Percentiles rank a stretch among this genome's conserved stretches.
These are phyloP conservation scores for Meteorus cinctellus DNA, from an alignment of 2,888 invertebrate species.

Conservation along the genomic window DNA sequence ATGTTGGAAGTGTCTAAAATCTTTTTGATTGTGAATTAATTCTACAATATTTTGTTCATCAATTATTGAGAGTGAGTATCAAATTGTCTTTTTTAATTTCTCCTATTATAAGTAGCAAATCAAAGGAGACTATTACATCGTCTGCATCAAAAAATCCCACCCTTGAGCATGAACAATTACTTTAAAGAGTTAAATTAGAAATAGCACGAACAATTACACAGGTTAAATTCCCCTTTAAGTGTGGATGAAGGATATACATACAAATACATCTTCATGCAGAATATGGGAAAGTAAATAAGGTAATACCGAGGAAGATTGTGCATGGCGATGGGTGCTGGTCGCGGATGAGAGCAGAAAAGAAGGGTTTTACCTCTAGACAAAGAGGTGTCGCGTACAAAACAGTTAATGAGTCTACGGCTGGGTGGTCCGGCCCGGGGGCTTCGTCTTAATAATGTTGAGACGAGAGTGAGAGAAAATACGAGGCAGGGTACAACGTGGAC, in stretches of 20 bases:
- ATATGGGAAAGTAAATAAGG: constrained; percentile 6
- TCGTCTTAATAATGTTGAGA: constrained; percentile 70
- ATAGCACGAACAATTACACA: no score
- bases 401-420: constrained; percentile 72
- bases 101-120: no score
- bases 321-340: constrained; percentile 33
- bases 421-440: constrained; percentile 71
- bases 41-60: no score
- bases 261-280: constrained; percentile 1
- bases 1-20: background rate
- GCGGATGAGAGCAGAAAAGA: constrained; percentile 26
- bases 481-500: constrained; percentile 60
- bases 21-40: background rate
- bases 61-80: no score
- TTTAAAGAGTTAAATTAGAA: no score
- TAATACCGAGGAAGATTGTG: background rate
- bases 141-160: no score
- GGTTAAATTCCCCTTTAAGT: background rate
- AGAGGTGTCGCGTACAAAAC: constrained; percentile 72
- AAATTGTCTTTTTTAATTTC: no score
- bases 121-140: no score
- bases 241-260: constrained; percentile 6
- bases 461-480: constrained; percentile 58
- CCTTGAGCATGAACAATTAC: no score
- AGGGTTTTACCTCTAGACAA: constrained; percentile 64